Conservation (phyloP, 2,888 invertebrate species). For the Eurois occulta region DNA sequence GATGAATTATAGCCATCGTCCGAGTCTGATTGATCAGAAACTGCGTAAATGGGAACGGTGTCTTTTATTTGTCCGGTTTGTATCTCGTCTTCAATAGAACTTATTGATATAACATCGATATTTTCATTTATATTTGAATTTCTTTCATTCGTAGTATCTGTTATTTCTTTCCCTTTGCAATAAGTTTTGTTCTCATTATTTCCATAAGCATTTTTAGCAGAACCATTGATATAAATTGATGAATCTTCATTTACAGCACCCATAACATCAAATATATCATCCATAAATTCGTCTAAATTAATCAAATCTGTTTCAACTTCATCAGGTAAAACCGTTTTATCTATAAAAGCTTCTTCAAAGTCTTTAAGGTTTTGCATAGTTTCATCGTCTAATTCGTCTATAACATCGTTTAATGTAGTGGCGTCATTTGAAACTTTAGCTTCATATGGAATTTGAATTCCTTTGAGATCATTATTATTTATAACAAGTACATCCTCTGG, state of each 20-base stretch:
- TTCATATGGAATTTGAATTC: neutral
- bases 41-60: conserved; percentile 30
- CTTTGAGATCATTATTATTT: neutral
- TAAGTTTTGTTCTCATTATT: neutral
- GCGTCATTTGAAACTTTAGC: neutral
- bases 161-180: neutral
- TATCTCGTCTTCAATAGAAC: conserved; percentile 32
- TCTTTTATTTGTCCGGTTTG: conserved; percentile 24
- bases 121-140: conserved; percentile 7
- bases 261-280: conserved; percentile 44
- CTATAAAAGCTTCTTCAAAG: conserved; percentile 48
- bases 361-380: conserved; percentile 32
- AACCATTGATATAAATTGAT: too few species aligned
- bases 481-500: neutral
- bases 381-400: conserved; percentile 19
- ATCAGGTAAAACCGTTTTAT: neutral
- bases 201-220: neutral
- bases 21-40: conserved; percentile 28
- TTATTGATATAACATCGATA: conserved; percentile 50
- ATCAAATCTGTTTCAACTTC: conserved; percentile 12
- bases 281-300: conserved; percentile 48
- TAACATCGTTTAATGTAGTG: neutral
- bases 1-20: conserved; percentile 79
- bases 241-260: too few species aligned
- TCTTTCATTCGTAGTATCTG: neutral